Base-by-base conservation (phyloP, 1,140 invertebrate species). In the Tigriopus japonicus region DNA sequence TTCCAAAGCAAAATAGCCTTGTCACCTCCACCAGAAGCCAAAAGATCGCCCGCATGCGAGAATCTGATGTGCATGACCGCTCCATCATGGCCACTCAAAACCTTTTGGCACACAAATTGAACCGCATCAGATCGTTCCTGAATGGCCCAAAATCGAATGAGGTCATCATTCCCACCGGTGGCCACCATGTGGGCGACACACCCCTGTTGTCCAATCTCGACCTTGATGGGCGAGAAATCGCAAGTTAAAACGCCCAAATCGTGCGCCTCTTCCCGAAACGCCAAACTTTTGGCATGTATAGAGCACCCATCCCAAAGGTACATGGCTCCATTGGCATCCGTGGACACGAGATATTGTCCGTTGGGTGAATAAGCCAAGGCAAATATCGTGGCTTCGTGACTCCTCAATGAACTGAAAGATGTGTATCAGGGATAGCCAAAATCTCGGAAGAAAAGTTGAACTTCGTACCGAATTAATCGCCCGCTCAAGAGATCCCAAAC, bases 121-220 rank as follows among this genome's bases (percentile, higher is more conserved):
- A 60, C n/a, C 62, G 65, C 65, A 19, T 68, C 65, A 1, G 62
- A 54, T 6, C 68, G 69, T 45, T 77, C 67, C 12, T 67, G 73
- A 3, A 86, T 74, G 45, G 77, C 75, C 85, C 85, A 87, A 10
- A 86, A 66, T 69, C 83, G 83, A 0, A 86, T 76, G n/a, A 75
- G 68, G 66, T 83, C 77, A 69, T 85, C 84, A 64, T 83, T 83
- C 2, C 84, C 85, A 66, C 81, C 76, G 3, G 79, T 78, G 12
- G 81, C 80, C 61, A 84, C 65, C 45, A 78, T 72, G 67, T 81
- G 82, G 14, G 51, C 68, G 53, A 60, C 60, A 59, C 66, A 64
- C 65, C 61, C 40, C n/a, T n/a, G n/a, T 65, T 53, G 67, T 54
- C 62, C 63, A 63, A 35, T 3, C 3, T 64, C 41, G 68, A 64